Conservation (phyloP, 2,888 invertebrate genomes). For the Polydesmus complanatus region DNA sequence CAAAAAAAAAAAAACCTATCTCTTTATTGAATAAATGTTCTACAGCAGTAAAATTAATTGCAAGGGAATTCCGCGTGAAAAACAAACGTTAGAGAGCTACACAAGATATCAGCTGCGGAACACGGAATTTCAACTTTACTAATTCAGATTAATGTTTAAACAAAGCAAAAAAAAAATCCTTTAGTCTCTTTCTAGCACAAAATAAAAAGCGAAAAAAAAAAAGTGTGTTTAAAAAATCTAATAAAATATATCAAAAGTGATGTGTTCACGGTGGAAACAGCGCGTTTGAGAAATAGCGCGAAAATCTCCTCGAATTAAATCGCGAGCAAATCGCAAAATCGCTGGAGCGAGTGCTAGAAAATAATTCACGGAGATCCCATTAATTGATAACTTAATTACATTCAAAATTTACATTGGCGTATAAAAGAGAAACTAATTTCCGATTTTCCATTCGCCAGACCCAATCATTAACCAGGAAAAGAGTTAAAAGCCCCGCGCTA, state of each 20-base stretch:
- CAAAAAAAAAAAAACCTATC: too few relatives aligned
- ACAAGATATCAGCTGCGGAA: too few relatives aligned
- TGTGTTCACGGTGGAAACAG: too few relatives aligned
- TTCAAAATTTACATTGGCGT: background rate
- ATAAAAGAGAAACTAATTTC: background rate
- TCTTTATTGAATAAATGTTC: background rate
- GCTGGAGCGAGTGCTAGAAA: background rate
- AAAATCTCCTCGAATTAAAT: background rate
- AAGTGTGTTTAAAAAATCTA: background rate
- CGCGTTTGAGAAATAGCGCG: background rate
- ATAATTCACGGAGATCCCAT: background rate
- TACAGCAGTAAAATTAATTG: background rate
- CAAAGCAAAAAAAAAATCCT: background rate
- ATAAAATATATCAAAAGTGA: background rate
- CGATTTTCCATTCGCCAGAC: background rate
- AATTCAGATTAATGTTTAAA: background rate
- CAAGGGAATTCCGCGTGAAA: background rate
- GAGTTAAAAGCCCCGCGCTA: too few relatives aligned
- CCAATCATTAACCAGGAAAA: background rate
- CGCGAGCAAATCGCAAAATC: background rate
- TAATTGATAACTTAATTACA: background rate
- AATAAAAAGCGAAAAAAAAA: background rate
- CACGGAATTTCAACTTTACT: background rate
- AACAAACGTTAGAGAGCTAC: too few relatives aligned
- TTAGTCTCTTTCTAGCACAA: background rate